phyloP scores from a whole-genome alignment of 2,113 vertebrate species.

The Cettia cetti region DNA sequence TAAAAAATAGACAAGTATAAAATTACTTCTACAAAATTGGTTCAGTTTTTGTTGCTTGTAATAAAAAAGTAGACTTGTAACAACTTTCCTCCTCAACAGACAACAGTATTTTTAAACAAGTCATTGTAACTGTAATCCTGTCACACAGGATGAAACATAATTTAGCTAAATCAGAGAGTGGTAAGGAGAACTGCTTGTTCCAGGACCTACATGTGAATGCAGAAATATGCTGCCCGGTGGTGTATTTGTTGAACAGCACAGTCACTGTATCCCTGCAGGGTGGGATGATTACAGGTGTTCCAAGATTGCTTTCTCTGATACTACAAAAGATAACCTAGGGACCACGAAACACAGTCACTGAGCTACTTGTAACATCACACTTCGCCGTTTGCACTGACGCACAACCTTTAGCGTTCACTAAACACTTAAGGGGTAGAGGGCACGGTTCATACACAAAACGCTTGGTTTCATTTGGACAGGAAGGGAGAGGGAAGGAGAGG shows the following conservation, averaged over 20 bases:
- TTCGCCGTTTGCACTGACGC: neutral
- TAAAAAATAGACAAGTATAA: conserved; percentile 82
- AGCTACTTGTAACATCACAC: neutral
- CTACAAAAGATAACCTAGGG: neutral
- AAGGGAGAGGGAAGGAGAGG: neutral
- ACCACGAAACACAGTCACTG: conserved; percentile 20
- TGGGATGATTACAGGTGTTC: conserved; percentile 20
- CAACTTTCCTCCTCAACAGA: conserved; percentile 10
- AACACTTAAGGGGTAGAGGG: neutral
- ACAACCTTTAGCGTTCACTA: neutral
- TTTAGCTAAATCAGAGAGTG: neutral
- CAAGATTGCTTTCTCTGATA: conserved; percentile 12
- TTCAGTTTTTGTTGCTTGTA: conserved; percentile 30
- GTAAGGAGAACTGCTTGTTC: neutral
- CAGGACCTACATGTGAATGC: neutral
- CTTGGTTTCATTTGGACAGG: neutral
- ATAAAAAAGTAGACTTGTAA: conserved; percentile 66
- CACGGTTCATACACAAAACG: conserved; percentile 12
- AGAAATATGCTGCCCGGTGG: neutral
- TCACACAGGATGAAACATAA: conserved; percentile 1
- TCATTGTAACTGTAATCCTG: neutral
- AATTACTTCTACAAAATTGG: conserved; percentile 76
- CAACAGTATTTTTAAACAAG: conserved; percentile 1
- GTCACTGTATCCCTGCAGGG: neutral
- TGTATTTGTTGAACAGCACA: neutral